Base-by-base conservation (phyloP, 1,140 invertebrate species). In the Drosophila nannoptera region DNA sequence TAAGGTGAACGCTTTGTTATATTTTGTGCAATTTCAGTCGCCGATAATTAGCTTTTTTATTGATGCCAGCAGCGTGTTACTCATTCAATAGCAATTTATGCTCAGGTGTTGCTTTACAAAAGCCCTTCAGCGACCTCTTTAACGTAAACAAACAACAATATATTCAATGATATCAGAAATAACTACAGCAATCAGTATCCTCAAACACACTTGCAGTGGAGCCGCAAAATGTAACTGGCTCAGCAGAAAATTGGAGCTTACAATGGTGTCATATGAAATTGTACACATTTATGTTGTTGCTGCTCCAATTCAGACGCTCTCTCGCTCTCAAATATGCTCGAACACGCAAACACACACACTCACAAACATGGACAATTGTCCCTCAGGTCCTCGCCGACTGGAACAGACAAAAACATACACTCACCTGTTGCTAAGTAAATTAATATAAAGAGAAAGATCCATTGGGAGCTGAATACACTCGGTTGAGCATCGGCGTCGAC, bases 391-490 rank as follows among this genome's bases (percentile, higher is more conserved):
- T 71, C 40, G 29, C 33, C 33, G 32, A 59, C 52, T 64, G 58
- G 54, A 58, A 11, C 16, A 35, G 6, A 58, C 29, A 38, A 16
- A 52, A 43, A 36, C 5, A 65, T 32, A 36, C 22, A 59, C 83
- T 87, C 69, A 87, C 83, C 83, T 87, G 78, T 87, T 87, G 84
- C 78, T 73, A 83, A 87, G 73, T 80, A 87, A 62, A 87, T 87
- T 73, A 87, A 73, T 73, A 83, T 77, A 63, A 80, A 77, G 84
- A 87, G 78, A 78, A 87, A 77, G 83, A 87, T 87, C 83, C 83
- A 87, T 80, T 87, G 84, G 50, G 74, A 46, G 71, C 60, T 77
- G 81, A 86, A 77, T 81, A 71, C 67, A 77, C 82, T 77, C 81
- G 81, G 81, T 81, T 86, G 77, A 86, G 81, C 81, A 84, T 72